phyloP scores from a whole-genome alignment of 2,888 invertebrate genomes.

The Caenorhabditis doughertyi region DNA sequence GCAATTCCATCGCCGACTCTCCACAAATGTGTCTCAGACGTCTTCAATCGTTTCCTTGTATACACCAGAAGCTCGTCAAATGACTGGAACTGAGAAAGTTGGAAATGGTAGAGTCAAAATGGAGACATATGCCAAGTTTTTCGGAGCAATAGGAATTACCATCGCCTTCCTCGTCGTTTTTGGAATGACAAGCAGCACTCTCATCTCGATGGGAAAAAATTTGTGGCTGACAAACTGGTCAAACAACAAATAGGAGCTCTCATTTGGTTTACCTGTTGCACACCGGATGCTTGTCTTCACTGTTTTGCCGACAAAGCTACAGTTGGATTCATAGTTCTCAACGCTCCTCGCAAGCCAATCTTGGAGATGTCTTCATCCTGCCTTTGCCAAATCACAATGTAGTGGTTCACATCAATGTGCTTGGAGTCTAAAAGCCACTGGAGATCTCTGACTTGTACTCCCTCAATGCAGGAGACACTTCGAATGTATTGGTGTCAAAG shows the following conservation, averaged over 20 bases:
- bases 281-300: too few species aligned
- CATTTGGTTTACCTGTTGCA: too few species aligned
- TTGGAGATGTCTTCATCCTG: too few species aligned
- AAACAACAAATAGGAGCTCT: conserved; percentile 81
- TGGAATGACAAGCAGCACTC: conserved; percentile 78
- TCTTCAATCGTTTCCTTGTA: conserved; percentile 16
- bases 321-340: too few species aligned
- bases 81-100: conserved; percentile 78
- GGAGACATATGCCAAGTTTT: conserved; percentile 78
- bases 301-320: too few species aligned
- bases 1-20: conserved; percentile 60
- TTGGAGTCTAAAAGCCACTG: conserved; percentile 80
- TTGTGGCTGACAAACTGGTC: conserved; percentile 82
- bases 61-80: conserved; percentile 61
- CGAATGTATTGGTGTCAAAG: conserved; percentile 76
- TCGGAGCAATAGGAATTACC: conserved; percentile 78
- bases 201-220: conserved; percentile 80
- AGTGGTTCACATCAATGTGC: too few species aligned
- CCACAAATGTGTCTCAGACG: conserved; percentile 56
- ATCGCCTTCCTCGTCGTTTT: conserved; percentile 75
- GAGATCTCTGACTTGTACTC: conserved; percentile 78
- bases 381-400: too few species aligned
- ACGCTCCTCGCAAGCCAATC: too few species aligned
- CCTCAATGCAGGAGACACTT: conserved; percentile 79
- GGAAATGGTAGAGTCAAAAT: conserved; percentile 81